A percentile compares a stretch with the other conserved stretches of the same genome.
Conservation (phyloP, 2,113 vertebrate genomes). For the Microcebus lehilahytsara region DNA sequence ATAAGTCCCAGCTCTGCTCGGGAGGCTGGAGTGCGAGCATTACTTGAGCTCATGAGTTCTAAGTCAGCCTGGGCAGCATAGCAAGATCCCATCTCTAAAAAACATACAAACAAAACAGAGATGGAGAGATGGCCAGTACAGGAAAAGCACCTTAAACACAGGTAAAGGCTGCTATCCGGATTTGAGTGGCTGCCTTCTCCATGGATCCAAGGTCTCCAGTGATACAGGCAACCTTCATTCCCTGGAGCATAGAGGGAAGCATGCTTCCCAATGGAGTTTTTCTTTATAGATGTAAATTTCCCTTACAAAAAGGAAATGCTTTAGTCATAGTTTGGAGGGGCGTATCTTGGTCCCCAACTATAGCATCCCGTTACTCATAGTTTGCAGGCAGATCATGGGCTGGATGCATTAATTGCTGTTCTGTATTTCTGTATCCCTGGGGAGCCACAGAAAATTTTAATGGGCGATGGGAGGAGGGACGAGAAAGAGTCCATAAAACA, state of each 20-base stretch:
- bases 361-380: neutral
- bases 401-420: neutral
- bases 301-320: neutral
- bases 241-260: neutral
- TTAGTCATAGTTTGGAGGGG: no score
- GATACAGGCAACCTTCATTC: neutral
- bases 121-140: neutral
- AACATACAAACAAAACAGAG: neutral
- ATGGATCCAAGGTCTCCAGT: neutral
- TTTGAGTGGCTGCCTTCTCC: neutral
- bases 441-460: neutral
- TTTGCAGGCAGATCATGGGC: no score
- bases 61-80: neutral
- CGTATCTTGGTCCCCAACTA: neutral
- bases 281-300: neutral
- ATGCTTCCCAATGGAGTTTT: neutral
- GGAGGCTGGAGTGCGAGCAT: neutral
- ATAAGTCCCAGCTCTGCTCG: neutral
- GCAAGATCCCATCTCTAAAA: neutral
- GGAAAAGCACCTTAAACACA: neutral
- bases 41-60: neutral
- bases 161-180: neutral
- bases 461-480: rapidly evolving
- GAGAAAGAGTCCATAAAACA: neutral
- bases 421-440: neutral